Evolutionary conservation across 92 coral and sea anemone genomes (phyloP), one percentile per base, ranked within the genome.

Genomic region (Epizoanthus scotinus): DNA sequence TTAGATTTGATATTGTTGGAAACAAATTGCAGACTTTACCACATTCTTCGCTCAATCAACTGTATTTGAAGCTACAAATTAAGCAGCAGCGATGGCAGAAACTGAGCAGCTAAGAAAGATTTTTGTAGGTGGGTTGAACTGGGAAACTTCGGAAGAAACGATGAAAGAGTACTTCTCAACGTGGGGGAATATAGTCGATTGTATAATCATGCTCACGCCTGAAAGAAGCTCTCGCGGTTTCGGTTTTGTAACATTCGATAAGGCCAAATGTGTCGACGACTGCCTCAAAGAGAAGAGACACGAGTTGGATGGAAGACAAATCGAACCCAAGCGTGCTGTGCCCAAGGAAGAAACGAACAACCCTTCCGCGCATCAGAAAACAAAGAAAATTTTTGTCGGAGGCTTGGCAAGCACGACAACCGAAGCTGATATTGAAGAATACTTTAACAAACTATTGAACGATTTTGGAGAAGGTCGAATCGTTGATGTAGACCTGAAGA

Each of bases 291-390:
- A 81, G 15, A 91, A 90, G 74, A 75, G 73, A 27, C 98, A 93
- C 72, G 87, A 89, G 47, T 84, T 96, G 1, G 98, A 96, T 79
- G 97, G 91, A 50, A 90, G 94, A 77, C 96, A 96, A 49, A 87
- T 96, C 71, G 99, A 96, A 87, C 99, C 99, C 6, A 96, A 96
- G 73, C 94, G 99, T 1, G 95, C 99, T 25, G 90, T 96, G 9
- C 98, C 99, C 13, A 86, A 84, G 78, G 99, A 94, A 7, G 99
- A 96, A 77, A 89, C 96, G 6, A 86, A 82, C 24, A 86, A 84
- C 67, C 88, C 91, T 36, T 71, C 79, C 50, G 86, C 86, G 36
- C 58, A 86, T 56, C 82, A 93, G 25, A 89, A 90, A 67, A 89
- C 96, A 21, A 84, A 87, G 25, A 96, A 96, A 86, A 89, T 96